These are phyloP conservation scores for Champsocephalus esox DNA, from an alignment of 2,797 vertebrate species.

Conservation along the genomic window DNA sequence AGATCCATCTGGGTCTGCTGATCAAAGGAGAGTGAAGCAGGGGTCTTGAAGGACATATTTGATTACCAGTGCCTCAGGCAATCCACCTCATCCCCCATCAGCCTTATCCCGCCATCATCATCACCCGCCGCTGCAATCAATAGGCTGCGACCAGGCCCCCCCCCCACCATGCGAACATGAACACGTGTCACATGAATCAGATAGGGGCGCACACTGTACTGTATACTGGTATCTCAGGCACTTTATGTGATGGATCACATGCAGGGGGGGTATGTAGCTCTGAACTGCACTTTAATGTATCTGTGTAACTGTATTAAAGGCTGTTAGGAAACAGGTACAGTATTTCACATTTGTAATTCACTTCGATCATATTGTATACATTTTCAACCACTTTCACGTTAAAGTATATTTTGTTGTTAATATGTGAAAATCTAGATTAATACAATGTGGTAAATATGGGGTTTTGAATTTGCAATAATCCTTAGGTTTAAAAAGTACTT, in stretches of 20 bases:
- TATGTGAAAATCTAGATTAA: no score
- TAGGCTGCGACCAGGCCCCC: slow-evolving; percentile 31
- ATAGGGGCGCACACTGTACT: neutral
- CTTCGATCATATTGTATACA: neutral
- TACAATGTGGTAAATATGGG: no score
- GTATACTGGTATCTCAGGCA: neutral
- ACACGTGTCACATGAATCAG: slow-evolving; percentile 6
- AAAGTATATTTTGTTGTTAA: neutral
- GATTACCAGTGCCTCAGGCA: slow-evolving; percentile 72
- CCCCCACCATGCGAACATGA: neutral
- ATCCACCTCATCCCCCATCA: slow-evolving; percentile 52
- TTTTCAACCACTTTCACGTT: neutral
- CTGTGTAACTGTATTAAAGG: neutral
- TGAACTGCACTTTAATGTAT: neutral
- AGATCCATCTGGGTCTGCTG: slow-evolving; percentile 63
- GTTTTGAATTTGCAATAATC: no score
- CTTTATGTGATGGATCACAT: neutral
- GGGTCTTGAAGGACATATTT: slow-evolving; percentile 61
- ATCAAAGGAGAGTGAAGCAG: slow-evolving; percentile 71
- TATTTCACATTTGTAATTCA: neutral
- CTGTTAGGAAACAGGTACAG: neutral
- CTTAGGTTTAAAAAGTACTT: no score
- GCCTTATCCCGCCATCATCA: slow-evolving; percentile 41
- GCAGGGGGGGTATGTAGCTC: neutral
- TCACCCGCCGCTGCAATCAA: slow-evolving; percentile 63